Conservation (phyloP, 2,888 invertebrate species). For the Epinotia nisella region DNA sequence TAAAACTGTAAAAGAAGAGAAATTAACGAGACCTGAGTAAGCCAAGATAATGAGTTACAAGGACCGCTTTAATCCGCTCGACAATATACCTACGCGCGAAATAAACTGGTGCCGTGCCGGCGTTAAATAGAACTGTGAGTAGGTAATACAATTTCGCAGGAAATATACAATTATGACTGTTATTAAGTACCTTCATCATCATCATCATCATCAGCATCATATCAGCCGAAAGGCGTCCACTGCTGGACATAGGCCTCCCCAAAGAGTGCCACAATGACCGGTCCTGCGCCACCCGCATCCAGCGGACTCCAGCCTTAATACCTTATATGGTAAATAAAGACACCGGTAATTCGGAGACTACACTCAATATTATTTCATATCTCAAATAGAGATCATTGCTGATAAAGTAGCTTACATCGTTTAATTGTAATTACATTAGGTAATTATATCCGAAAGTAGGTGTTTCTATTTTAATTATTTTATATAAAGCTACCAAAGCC, state of each 20-base stretch:
- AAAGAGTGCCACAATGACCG: too few species aligned
- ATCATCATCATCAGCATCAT: too few species aligned
- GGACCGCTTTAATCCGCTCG: conserved; percentile 52
- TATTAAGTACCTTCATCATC: too few species aligned
- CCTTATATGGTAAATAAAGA: not conserved
- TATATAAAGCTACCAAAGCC: too few species aligned
- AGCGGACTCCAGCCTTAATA: too few species aligned
- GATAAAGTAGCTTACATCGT: not conserved
- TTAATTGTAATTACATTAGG: too few species aligned
- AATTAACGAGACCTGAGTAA: conserved; percentile 49
- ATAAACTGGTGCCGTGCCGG: not conserved
- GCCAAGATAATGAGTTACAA: conserved; percentile 53
- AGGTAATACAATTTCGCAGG: not conserved
- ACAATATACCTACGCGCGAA: conserved; percentile 36
- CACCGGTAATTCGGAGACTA: not conserved
- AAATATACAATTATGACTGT: not conserved
- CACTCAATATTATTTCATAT: not conserved
- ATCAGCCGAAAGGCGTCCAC: too few species aligned
- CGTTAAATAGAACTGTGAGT: not conserved
- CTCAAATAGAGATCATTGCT: not conserved
- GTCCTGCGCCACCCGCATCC: too few species aligned
- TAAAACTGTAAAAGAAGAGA: conserved; percentile 45
- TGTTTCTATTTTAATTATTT: too few species aligned
- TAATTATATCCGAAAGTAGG: too few species aligned
- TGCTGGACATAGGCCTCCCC: too few species aligned